Evolutionary conservation across 2,888 invertebrate species (phyloP), one percentile per base, ranked within the genome.

Genomic region (Sinelater perroti): DNA sequence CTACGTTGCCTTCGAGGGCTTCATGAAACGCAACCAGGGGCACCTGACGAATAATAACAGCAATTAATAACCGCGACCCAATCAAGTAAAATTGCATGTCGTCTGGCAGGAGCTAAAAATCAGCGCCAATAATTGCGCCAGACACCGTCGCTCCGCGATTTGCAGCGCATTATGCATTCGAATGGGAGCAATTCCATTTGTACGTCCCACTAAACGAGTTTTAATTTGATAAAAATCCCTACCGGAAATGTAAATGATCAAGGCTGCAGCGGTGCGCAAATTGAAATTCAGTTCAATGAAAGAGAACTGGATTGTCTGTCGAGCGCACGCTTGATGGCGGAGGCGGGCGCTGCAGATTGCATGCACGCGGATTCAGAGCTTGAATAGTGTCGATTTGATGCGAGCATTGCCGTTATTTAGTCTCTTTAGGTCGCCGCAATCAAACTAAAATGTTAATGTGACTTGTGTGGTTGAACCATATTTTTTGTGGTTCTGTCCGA

Each of bases 201-300:
- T 31, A 10, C 45, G 45, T 45, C 45, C 45, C 30, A 45, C 45
- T 45, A 45, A 45, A 45, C 45, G 45, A 45, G 45, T 45, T 45
- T 30, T 16, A 45, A 45, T 45, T 45, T 45, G 30, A 17, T 24
- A 58, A 57, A 58, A 50, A 59, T 44, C 10, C 31, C 11, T 54
- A 53, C 59, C 59, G 59, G 59, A 59, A 59, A 59, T 35, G 54
- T 40, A 21, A 17, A 44, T 44, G 53, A 44, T 59, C 59, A 59
- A 59, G 59, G 54, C 45, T 44, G 36, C 44, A 40, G 11, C 44
- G 36, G 36, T 30, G 30, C 20, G 18, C 40, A 18, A 42, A n/a
- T n/a, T n/a, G 35, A 59, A 57, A 59, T 36, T 53, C 47, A 59
- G 50, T 50, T 28, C 49, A 54, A 54, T 54, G 30, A 45, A 45